These are phyloP conservation scores for Oreohelix idahoensis DNA, from an alignment of 1,140 invertebrate genomes.

Conservation along the genomic window DNA sequence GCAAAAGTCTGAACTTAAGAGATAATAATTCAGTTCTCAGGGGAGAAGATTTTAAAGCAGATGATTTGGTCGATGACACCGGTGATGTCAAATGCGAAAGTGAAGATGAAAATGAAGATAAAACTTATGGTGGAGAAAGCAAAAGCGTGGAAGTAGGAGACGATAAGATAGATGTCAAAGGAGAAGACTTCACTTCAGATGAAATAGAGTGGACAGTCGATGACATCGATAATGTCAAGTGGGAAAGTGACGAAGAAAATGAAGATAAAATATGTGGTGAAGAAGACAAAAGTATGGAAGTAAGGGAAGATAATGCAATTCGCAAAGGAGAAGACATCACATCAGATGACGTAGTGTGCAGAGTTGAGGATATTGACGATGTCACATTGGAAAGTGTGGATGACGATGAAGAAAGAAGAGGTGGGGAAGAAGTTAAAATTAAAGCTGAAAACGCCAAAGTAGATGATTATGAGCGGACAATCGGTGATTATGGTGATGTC, in stretches of 20 bases:
- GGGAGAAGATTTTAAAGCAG: not conserved
- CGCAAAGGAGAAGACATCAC: not conserved
- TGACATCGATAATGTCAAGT: not conserved
- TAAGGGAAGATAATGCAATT: not conserved
- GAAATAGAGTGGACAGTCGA: not conserved
- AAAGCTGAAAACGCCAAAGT: no score
- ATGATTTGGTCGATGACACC: not conserved
- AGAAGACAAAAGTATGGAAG: not conserved
- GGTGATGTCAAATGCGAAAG: not conserved
- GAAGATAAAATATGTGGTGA: not conserved
- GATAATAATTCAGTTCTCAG: not conserved
- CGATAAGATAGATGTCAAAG: not conserved
- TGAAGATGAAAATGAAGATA: conserved; percentile 20
- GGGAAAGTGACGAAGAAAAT: not conserved
- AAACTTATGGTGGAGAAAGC: no score
- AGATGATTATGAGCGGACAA: not conserved
- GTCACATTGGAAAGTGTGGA: not conserved
- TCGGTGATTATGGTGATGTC: not conserved
- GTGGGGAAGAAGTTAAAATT: not conserved
- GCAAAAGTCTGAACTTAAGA: not conserved
- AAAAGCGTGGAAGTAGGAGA: not conserved
- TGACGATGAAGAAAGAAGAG: not conserved
- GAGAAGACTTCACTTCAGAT: not conserved
- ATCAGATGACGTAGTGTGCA: not conserved
- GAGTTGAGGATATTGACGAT: not conserved